These are phyloP conservation scores for Syrrhaptes paradoxus DNA, from an alignment of 2,113 vertebrate species.

Conservation along the genomic window DNA sequence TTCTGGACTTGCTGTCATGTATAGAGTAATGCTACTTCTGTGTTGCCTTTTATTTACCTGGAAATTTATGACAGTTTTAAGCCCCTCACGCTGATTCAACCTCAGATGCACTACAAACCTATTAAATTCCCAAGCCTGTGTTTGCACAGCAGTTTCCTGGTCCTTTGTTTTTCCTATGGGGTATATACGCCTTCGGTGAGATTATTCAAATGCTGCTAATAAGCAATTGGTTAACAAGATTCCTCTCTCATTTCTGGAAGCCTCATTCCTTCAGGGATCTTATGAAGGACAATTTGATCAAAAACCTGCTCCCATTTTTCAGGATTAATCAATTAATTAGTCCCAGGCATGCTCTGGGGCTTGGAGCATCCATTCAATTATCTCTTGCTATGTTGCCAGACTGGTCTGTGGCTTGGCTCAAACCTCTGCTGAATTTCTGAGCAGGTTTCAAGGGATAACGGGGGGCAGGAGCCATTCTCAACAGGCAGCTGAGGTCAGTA, in stretches of 20 bases:
- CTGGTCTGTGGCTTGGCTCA: not conserved
- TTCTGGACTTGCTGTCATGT: not conserved
- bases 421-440: not conserved
- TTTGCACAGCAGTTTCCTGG: not conserved
- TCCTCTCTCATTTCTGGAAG: not conserved
- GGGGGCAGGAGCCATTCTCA: not conserved
- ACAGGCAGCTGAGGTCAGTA: not conserved
- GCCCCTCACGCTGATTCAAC: not conserved
- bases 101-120: not conserved
- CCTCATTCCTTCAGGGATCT: not conserved
- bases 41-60: not conserved
- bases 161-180: not conserved
- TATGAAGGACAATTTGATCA: not conserved
- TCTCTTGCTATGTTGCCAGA: not conserved
- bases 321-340: slow-evolving; percentile 18
- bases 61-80: not conserved
- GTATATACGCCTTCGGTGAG: not conserved
- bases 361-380: not conserved
- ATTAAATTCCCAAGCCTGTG: not conserved
- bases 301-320: not conserved
- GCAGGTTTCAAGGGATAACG: not conserved
- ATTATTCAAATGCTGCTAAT: not conserved
- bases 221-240: not conserved
- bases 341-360: not conserved
- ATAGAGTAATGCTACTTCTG: not conserved